Percentiles rank a stretch among this genome's conserved stretches.
Conservation (phyloP, 2,113 vertebrate species). For the Ochotona curzoniae region DNA sequence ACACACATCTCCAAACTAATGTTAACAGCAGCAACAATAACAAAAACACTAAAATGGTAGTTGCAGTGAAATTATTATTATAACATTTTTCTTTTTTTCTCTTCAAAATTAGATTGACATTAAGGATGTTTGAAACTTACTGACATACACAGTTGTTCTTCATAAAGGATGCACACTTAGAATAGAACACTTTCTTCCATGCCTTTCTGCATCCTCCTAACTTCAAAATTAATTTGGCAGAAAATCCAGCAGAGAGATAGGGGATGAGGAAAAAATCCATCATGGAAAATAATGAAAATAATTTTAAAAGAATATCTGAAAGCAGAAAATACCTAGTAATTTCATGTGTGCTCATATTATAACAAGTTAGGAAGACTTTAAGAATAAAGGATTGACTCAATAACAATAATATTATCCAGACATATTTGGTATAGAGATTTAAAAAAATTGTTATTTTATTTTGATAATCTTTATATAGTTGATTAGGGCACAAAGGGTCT, state of each 20-base stretch:
- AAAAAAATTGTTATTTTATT: not conserved
- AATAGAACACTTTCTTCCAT: not conserved
- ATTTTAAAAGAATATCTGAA: too few species aligned
- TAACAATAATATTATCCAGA: not conserved
- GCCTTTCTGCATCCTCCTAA: not conserved
- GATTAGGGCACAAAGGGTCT: too few species aligned
- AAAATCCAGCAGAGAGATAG: not conserved
- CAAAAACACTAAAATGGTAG: constrained; percentile 11
- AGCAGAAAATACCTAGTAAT: not conserved
- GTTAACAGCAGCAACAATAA: not conserved
- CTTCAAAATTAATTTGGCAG: not conserved
- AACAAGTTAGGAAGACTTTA: constrained; percentile 20
- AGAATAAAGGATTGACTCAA: not conserved
- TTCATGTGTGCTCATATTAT: not conserved
- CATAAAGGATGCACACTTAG: not conserved
- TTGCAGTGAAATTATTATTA: constrained; percentile 35
- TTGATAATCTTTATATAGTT: too few species aligned
- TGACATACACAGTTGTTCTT: not conserved
- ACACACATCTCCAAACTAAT: not conserved
- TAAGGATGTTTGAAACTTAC: not conserved
- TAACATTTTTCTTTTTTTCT: not conserved
- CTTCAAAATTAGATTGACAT: constrained; percentile 10
- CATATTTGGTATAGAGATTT: constrained; percentile 54
- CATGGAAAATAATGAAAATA: too few species aligned
- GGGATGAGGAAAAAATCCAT: too few species aligned